These are phyloP conservation scores for Clavelina lepadiformis DNA, from an alignment of 23 tunicate genomes.

Conservation along the genomic window DNA sequence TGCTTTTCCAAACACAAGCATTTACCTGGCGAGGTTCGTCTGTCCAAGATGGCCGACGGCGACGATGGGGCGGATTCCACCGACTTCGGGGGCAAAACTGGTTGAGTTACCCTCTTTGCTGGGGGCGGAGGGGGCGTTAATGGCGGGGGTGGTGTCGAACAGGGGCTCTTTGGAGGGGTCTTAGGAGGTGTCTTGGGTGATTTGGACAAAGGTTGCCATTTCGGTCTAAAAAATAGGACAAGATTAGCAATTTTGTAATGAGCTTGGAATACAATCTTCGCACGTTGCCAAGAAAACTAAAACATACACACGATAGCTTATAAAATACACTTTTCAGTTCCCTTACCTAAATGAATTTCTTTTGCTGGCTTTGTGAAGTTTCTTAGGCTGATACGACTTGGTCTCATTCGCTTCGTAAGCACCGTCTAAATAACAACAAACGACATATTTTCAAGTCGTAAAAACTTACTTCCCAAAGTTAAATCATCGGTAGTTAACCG, in stretches of 20 bases:
- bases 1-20: background rate
- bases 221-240: slow-evolving; percentile 9
- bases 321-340: no score
- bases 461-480: background rate
- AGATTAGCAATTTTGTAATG: background rate
- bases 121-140: background rate
- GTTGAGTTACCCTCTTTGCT: background rate
- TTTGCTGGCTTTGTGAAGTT: slow-evolving; percentile 21
- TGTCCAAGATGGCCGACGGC: slow-evolving; percentile 17
- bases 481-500: background rate
- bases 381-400: slow-evolving; percentile 22
- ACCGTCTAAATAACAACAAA: slow-evolving; percentile 13
- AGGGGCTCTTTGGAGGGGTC: slow-evolving; percentile 18
- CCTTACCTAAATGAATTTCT: slow-evolving; percentile 23
- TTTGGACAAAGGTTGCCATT: slow-evolving; percentile 31
- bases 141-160: background rate
- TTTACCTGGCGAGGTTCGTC: slow-evolving; percentile 18
- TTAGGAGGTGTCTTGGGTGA: slow-evolving; percentile 2
- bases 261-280: no score
- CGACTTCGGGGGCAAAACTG: background rate
- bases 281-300: no score
- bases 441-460: background rate
- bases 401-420: slow-evolving; percentile 23
- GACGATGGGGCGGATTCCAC: slow-evolving; percentile 1
- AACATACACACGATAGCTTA: no score